These are phyloP conservation scores for Antrozous pallidus DNA, from an alignment of 2,797 vertebrate species.

Conservation along the genomic window DNA sequence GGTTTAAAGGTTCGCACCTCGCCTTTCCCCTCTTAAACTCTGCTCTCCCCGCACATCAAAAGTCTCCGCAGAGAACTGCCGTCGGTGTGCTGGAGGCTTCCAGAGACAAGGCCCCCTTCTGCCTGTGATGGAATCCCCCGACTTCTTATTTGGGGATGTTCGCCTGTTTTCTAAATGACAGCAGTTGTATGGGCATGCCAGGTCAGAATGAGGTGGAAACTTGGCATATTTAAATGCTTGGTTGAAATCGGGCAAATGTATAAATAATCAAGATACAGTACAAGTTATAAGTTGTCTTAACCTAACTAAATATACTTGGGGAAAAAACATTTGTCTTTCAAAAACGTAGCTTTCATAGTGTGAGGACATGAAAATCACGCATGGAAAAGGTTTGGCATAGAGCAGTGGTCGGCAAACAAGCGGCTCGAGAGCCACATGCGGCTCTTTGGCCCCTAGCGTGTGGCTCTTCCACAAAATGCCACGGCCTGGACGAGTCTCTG, in stretches of 20 bases:
- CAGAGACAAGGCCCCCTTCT: background rate
- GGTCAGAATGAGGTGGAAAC: slow-evolving; percentile 11
- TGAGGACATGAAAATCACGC: background rate
- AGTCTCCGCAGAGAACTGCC: background rate
- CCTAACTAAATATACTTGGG: background rate
- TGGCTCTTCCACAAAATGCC: too few relatives aligned
- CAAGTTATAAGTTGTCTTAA: background rate
- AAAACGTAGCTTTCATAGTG: background rate
- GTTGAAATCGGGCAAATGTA: background rate
- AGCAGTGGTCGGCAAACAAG: too few relatives aligned
- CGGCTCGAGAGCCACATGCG: too few relatives aligned
- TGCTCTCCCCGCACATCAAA: background rate
- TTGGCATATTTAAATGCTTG: background rate
- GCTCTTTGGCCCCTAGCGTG: too few relatives aligned
- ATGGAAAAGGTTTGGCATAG: background rate
- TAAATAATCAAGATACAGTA: background rate
- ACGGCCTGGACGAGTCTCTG: too few relatives aligned
- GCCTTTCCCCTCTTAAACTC: slow-evolving; percentile 40
- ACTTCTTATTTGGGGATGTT: background rate
- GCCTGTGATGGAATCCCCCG: background rate
- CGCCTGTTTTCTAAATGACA: background rate
- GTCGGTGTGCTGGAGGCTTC: background rate
- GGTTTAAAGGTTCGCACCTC: slow-evolving; percentile 62
- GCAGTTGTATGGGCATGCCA: background rate
- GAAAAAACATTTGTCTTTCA: background rate